These are phyloP conservation scores for Condylostylus longicornis DNA, from an alignment of 1,140 invertebrate genomes.

Conservation along the genomic window DNA sequence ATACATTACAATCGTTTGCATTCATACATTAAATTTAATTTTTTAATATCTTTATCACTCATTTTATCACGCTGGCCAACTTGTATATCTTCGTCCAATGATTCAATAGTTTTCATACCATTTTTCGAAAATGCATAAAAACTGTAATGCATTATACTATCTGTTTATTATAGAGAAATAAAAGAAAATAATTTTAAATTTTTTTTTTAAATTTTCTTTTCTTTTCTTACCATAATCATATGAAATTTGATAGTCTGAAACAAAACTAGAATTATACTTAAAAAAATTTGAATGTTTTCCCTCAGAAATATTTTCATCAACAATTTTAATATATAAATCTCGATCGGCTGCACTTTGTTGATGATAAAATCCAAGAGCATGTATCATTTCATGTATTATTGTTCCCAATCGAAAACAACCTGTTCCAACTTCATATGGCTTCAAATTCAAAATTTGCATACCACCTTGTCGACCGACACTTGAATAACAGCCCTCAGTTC, in stretches of 20 bases:
- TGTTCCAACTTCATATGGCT: conserved; percentile 30
- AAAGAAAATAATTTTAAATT: too few relatives aligned
- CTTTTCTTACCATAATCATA: conserved; percentile 52
- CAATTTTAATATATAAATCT: conserved; percentile 40
- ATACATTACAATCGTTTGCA: too few relatives aligned
- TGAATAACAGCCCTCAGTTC: conserved; percentile 34
- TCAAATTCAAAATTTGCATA: conserved; percentile 36
- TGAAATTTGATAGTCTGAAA: conserved; percentile 34
- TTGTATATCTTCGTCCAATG: conserved; percentile 19
- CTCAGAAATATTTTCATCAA: conserved; percentile 39
- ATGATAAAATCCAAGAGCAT: conserved; percentile 43
- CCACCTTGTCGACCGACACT: conserved; percentile 36
- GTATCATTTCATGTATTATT: conserved; percentile 52
- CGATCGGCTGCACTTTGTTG: conserved; percentile 45
- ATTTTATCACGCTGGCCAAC: conserved; percentile 49
- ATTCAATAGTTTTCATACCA: conserved; percentile 47
- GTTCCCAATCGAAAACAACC: conserved; percentile 39
- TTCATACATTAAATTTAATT: conserved; percentile 47
- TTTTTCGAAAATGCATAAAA: conserved; percentile 53
- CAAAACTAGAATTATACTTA: conserved; percentile 33
- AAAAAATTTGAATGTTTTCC: conserved; percentile 37
- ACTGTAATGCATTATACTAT: conserved; percentile 70
- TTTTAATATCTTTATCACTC: conserved; percentile 45
- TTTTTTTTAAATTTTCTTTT: too few relatives aligned
- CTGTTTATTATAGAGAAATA: conserved; percentile 55